Percentiles rank a stretch among this genome's conserved stretches.
phyloP scores from a whole-genome alignment of 2,888 invertebrate species.

The Polietes domitor region DNA sequence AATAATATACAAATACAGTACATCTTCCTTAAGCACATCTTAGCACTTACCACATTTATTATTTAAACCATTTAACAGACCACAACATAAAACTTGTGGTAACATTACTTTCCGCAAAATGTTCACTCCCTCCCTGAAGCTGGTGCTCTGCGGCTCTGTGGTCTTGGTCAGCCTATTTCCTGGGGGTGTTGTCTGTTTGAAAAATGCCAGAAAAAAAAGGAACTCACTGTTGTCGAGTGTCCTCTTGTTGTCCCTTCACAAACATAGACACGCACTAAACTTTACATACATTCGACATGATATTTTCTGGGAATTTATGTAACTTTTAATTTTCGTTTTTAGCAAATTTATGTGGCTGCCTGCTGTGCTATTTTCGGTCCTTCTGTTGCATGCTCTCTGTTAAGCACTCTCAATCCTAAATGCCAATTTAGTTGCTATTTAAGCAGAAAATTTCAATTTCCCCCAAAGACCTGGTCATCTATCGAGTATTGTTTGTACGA shows the following conservation, averaged over 20 bases:
- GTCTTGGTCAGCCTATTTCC: not conserved
- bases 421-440: constrained; percentile 30
- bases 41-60: constrained; percentile 12
- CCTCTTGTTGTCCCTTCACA: not conserved
- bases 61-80: constrained; percentile 23
- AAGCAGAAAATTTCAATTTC: constrained; percentile 13
- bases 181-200: not conserved
- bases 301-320: not conserved
- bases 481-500: not conserved
- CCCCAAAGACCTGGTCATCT: constrained; percentile 5
- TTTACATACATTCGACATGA: not conserved
- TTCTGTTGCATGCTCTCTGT: not conserved
- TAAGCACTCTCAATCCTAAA: constrained; percentile 14
- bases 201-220: not conserved
- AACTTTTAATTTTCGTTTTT: constrained; percentile 11
- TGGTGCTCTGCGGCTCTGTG: not conserved
- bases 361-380: not conserved
- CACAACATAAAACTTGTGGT: constrained; percentile 37
- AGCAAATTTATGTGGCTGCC: not conserved
- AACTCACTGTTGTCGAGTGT: not conserved
- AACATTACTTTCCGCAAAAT: constrained; percentile 19
- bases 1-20: not conserved
- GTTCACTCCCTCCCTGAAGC: not conserved
- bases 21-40: not conserved
- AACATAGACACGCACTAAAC: not conserved